Percentiles rank a stretch among this genome's conserved stretches.
phyloP scores from a whole-genome alignment of 2,113 vertebrate species.

The Melospiza georgiana region DNA sequence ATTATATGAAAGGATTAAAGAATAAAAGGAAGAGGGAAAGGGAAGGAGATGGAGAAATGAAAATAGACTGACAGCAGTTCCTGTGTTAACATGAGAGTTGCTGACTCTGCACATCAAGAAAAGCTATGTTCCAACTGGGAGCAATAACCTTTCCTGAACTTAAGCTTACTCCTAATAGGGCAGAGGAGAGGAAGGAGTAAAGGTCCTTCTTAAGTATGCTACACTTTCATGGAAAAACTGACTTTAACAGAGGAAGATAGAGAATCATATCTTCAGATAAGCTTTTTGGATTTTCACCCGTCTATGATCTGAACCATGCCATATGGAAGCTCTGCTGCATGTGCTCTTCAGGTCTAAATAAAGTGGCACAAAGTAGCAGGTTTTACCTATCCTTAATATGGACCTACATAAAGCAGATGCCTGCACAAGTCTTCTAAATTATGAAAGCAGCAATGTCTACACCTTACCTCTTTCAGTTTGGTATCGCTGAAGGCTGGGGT shows the following conservation, averaged over 20 bases:
- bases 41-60: slow-evolving; percentile 62
- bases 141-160: background rate
- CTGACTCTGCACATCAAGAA: slow-evolving; percentile 33
- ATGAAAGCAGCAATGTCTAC: background rate
- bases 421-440: background rate
- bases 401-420: background rate
- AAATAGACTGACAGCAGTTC: slow-evolving; percentile 60
- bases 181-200: background rate
- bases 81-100: slow-evolving; percentile 10
- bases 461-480: slow-evolving; percentile 86
- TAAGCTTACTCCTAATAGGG: slow-evolving; percentile 1
- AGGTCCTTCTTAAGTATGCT: background rate
- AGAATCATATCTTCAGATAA: background rate
- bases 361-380: background rate
- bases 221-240: background rate
- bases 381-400: background rate
- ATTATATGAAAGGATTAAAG: slow-evolving; percentile 69
- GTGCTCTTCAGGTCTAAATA: background rate
- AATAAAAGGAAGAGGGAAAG: slow-evolving; percentile 43
- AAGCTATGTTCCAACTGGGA: slow-evolving; percentile 40
- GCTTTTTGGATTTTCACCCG: background rate
- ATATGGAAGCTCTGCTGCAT: fast-evolving
- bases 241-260: background rate
- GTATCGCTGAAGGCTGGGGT: slow-evolving; percentile 84
- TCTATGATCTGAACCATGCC: background rate